These are phyloP conservation scores for Leucophenga maculata DNA, from an alignment of 2,888 invertebrate genomes.

Conservation along the genomic window DNA sequence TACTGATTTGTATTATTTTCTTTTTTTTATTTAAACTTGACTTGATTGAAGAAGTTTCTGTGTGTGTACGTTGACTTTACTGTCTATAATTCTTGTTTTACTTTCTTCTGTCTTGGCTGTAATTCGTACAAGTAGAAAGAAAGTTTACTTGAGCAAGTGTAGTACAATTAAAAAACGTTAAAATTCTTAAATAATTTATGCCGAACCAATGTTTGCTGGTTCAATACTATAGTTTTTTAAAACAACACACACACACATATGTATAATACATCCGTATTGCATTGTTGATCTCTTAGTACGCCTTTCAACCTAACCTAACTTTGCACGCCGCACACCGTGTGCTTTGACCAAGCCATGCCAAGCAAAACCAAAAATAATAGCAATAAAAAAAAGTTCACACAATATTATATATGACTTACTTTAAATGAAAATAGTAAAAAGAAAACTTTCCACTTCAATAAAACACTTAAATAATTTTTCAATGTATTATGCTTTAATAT, in stretches of 20 bases:
- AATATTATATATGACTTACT: too few species aligned
- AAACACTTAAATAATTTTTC: conserved; percentile 17
- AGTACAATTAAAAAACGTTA: background rate
- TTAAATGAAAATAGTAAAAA: too few species aligned
- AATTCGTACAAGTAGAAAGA: conserved; percentile 29
- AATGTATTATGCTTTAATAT: conserved; percentile 13
- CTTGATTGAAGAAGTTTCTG: conserved; percentile 2
- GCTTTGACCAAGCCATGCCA: background rate
- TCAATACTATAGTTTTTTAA: background rate
- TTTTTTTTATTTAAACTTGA: conserved; percentile 26
- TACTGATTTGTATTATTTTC: conserved; percentile 21
- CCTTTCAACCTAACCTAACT: too few species aligned
- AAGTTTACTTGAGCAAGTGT: background rate
- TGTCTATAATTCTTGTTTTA: conserved; percentile 28
- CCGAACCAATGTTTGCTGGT: background rate
- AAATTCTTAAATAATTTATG: background rate
- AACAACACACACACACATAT: too few species aligned
- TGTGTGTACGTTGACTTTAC: background rate
- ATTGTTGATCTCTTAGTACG: too few species aligned
- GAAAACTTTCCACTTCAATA: background rate
- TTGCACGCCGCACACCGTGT: too few species aligned
- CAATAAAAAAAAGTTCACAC: background rate
- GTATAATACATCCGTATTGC: too few species aligned
- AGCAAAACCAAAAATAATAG: conserved; percentile 1
- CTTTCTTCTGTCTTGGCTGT: conserved; percentile 35